Evolutionary conservation across 2,888 invertebrate genomes (phyloP), one percentile per base, ranked within the genome.

Genomic region (Pollenia griseotomentosa): DNA sequence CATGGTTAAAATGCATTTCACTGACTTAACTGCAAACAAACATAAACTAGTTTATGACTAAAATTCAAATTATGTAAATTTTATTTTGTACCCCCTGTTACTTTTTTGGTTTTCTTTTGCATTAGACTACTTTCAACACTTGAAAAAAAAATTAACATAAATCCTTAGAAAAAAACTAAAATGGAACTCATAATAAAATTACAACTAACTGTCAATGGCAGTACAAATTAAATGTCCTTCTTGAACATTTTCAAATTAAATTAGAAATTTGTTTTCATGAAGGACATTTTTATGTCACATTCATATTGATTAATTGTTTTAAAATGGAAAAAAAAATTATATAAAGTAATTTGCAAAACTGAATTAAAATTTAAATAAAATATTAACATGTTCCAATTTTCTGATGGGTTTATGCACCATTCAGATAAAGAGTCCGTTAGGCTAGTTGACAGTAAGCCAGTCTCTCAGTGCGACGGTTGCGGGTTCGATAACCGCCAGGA

Each of bases 171-270:
- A 55, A 46, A 55, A 44, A 40, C n/a, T 40, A 14, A 68, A 68
- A 70, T 79, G n/a, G n/a, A 71, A 71, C 51, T 66, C 61, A 63
- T 85, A 80, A 80, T 75, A 16, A 42, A 70, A 75, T 80, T 75
- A 79, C 12, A 66, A 48, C 16, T 70, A 57, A 57, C 16, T 70
- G 82, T 73, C 75, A 77, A 57, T 82, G 77, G 59, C 70, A 4
- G 33, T 5, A 57, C 44, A 40, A 12, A 53, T 44, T 44, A 23
- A 23, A 42, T 44, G 79, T 61, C 70, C 70, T 80, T 80, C 53
- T 2, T 23, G 10, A 71, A 53, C 9, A 63, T 61, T 70, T 59
- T n/a, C 11, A 59, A 68, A 48, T 48, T 51, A n/a, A 68, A 70
- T 68, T 59, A 68, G 55, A 48, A 44, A 57, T 1, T n/a, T 65